Evolutionary conservation across 2,797 vertebrate species (phyloP).

Genomic region (Potorous gilbertii): DNA sequence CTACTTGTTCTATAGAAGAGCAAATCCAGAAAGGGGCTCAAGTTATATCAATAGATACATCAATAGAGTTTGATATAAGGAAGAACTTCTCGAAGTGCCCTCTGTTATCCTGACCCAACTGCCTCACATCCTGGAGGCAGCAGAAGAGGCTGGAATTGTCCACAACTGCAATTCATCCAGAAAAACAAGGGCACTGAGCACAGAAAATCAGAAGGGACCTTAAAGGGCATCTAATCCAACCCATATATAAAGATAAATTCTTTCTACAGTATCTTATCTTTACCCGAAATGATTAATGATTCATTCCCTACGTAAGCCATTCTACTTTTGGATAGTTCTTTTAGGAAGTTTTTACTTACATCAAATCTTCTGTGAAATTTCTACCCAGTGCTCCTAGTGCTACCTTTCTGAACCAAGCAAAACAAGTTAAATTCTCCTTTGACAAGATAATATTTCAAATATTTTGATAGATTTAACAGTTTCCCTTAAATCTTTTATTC

Average conservation of each 20-base stretch:
- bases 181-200: background rate
- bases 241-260: background rate
- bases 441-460: background rate
- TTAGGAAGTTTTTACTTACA: background rate
- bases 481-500: background rate
- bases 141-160: background rate
- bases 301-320: background rate
- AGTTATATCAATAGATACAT: background rate
- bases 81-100: constrained; percentile 38
- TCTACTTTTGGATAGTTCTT: background rate
- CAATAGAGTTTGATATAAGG: constrained; percentile 38
- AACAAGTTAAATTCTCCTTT: background rate
- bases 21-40: constrained; percentile 51
- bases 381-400: background rate
- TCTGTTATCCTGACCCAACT: background rate
- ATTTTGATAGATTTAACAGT: background rate
- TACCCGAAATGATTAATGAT: background rate
- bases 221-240: background rate
- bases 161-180: background rate
- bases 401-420: background rate
- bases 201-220: background rate
- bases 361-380: background rate
- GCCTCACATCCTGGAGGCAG: background rate
- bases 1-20: constrained; percentile 29
- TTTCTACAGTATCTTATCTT: background rate